phyloP scores from a whole-genome alignment of 2,888 invertebrate species.

The Phyllotreta striolata region DNA sequence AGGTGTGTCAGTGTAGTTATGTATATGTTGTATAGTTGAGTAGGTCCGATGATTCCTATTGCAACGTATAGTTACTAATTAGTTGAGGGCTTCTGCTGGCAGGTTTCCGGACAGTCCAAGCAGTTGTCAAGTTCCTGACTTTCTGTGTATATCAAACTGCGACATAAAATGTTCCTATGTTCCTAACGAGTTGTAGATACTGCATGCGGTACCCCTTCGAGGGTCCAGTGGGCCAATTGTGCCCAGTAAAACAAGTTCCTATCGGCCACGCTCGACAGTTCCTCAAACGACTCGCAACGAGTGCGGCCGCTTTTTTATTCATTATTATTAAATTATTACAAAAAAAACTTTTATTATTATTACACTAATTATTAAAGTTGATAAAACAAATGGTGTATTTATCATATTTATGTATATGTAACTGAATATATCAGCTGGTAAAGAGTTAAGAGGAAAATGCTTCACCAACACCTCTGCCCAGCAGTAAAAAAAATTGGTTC shows the following conservation, averaged over 20 bases:
- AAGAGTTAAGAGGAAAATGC: constrained; percentile 52
- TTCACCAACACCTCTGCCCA: constrained; percentile 53
- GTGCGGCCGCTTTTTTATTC: constrained; percentile 61
- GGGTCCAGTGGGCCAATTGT: constrained; percentile 55
- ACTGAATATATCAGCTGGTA: constrained; percentile 60
- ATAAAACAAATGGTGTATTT: constrained; percentile 63
- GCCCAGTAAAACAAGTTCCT: constrained; percentile 64
- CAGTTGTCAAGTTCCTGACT: constrained; percentile 58
- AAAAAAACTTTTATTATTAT: constrained; percentile 60
- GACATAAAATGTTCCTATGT: constrained; percentile 64
- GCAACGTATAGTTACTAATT: constrained; percentile 63
- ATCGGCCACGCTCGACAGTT: constrained; percentile 59
- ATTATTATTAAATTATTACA: constrained; percentile 63
- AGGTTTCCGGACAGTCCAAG: constrained; percentile 39
- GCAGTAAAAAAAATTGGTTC: constrained; percentile 61
- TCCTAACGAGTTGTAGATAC: constrained; percentile 63
- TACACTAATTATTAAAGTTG: constrained; percentile 61
- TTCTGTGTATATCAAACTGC: constrained; percentile 57
- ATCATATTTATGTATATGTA: constrained; percentile 63
- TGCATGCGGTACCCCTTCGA: constrained; percentile 59
- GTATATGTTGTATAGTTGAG: constrained; percentile 61
- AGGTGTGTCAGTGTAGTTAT: constrained; percentile 60
- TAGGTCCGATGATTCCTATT: constrained; percentile 63
- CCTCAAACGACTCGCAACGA: constrained; percentile 59
- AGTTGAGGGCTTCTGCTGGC: constrained; percentile 45